Percentiles rank a stretch among this genome's conserved stretches.
These are phyloP conservation scores for Heliconius cydno DNA, from an alignment of 2,888 invertebrate genomes.

Conservation along the genomic window DNA sequence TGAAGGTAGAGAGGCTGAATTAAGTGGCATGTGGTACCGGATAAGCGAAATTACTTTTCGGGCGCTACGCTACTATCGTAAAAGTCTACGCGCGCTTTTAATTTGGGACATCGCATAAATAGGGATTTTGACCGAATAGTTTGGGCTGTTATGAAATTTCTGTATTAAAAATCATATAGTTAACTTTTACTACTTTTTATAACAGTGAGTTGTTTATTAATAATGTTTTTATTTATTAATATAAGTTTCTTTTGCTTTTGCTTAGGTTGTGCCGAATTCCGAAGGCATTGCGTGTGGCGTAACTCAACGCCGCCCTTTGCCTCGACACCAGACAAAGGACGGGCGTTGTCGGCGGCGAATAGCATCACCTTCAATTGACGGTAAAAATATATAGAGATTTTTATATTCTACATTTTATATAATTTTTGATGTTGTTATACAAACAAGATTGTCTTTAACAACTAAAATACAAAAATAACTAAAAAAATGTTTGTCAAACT, in stretches of 20 bases:
- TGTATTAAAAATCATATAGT: constrained; percentile 5
- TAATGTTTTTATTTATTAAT: background rate
- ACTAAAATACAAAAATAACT: no score
- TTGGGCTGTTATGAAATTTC: background rate
- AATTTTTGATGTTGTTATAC: no score
- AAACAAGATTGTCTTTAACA: no score
- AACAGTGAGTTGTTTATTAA: background rate
- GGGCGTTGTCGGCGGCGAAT: no score
- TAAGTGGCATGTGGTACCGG: constrained; percentile 40
- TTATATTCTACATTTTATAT: no score
- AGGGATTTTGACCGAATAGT: background rate
- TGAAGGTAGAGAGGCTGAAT: constrained; percentile 32
- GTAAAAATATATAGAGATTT: no score
- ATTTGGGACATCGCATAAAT: constrained; percentile 30
- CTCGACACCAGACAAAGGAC: no score
- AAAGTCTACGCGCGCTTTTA: constrained; percentile 42
- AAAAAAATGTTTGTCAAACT: background rate
- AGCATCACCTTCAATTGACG: no score
- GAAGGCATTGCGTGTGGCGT: no score
- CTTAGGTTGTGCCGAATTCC: no score
- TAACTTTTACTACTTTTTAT: background rate
- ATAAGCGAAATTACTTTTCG: constrained; percentile 41
- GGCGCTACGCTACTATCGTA: constrained; percentile 27
- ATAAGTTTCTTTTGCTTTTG: no score
- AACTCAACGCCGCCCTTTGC: no score